Evolutionary conservation across 1,140 invertebrate species (phyloP).

Genomic region (Caenorhabditis brenneri): DNA sequence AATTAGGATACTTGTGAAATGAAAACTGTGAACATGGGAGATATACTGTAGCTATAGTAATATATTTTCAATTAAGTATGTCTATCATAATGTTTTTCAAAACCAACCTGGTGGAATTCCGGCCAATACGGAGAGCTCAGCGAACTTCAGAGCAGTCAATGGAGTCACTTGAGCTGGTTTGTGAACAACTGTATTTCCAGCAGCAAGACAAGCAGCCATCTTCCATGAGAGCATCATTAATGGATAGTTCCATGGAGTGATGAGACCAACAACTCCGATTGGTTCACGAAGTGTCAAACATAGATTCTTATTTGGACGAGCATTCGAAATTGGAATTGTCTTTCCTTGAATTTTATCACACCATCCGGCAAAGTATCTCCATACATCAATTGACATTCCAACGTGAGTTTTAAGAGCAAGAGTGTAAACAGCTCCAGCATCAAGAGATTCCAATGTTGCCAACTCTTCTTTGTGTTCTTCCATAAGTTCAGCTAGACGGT

Average conservation of each 20-base stretch:
- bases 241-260: conserved; percentile 78
- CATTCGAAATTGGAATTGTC: conserved; percentile 78
- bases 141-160: conserved; percentile 89
- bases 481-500: conserved; percentile 87
- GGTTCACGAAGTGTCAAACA: conserved; percentile 84
- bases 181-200: conserved; percentile 77
- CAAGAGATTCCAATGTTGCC: conserved; percentile 87
- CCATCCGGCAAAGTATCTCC: conserved; percentile 82
- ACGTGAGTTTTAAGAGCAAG: conserved; percentile 90
- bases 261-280: conserved; percentile 78
- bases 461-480: conserved; percentile 89
- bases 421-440: conserved; percentile 93
- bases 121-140: conserved; percentile 83
- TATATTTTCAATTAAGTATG: no score
- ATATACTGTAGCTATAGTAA: no score
- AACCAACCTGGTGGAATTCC: conserved; percentile 79
- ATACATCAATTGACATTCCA: conserved; percentile 90
- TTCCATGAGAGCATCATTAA: conserved; percentile 75
- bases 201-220: conserved; percentile 76
- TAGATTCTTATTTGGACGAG: conserved; percentile 86
- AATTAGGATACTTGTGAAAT: no score
- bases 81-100: no score
- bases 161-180: conserved; percentile 79
- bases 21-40: no score
- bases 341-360: conserved; percentile 74